Evolutionary conservation across 2,888 invertebrate genomes (phyloP).

Genomic region (Lasius fuliginosus): DNA sequence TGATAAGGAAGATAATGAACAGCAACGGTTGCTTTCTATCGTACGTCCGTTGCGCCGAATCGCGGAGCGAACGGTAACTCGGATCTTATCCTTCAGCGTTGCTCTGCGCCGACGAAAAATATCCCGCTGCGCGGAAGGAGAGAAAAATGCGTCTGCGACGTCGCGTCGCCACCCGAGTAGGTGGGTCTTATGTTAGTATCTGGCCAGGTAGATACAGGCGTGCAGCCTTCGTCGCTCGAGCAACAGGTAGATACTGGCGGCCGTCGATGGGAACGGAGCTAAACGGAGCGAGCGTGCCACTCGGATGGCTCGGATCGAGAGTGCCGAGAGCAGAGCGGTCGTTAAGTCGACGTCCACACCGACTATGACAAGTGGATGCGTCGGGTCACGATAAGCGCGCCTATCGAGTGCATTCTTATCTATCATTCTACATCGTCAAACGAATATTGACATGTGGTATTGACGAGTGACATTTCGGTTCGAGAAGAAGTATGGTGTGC

Average conservation of each 20-base stretch:
- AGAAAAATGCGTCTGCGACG: slow-evolving; percentile 23
- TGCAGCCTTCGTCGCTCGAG: slow-evolving; percentile 75
- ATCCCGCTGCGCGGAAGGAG: background rate
- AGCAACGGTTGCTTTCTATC: background rate
- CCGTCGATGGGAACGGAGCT: slow-evolving; percentile 72
- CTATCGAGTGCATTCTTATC: slow-evolving; percentile 29
- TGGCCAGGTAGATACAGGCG: slow-evolving; percentile 60
- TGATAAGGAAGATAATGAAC: slow-evolving; percentile 16
- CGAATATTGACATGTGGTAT: slow-evolving; percentile 1
- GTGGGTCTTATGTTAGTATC: slow-evolving; percentile 13
- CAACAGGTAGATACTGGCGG: slow-evolving; percentile 81
- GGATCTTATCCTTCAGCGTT: background rate
- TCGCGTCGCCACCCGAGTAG: slow-evolving; percentile 21
- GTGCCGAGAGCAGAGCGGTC: slow-evolving; percentile 65
- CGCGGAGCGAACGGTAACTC: background rate
- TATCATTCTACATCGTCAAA: background rate
- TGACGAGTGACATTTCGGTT: background rate
- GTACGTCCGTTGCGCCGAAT: background rate
- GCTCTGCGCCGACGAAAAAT: background rate
- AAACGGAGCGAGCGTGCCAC: slow-evolving; percentile 70
- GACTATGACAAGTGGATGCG: background rate
- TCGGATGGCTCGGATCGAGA: slow-evolving; percentile 70
- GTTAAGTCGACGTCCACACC: slow-evolving; percentile 62
- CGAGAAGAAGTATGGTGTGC: slow-evolving; percentile 11
- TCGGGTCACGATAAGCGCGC: background rate